Conservation (phyloP, 2,797 vertebrate species). For the Ctenopoma multispine region DNA sequence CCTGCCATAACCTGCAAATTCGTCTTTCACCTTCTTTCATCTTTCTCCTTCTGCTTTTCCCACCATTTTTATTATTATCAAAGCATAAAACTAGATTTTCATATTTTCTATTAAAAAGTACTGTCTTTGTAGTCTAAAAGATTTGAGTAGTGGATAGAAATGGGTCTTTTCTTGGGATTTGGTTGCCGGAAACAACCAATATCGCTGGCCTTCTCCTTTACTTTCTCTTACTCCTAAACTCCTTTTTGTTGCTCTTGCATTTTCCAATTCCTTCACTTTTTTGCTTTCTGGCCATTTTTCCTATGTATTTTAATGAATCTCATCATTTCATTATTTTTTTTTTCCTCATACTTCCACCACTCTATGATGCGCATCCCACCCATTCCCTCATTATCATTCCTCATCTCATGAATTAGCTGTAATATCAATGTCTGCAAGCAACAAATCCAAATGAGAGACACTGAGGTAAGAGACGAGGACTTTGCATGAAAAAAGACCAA, state of each 20-base stretch:
- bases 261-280: constrained; percentile 4
- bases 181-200: constrained; percentile 29
- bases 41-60: too few relatives aligned
- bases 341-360: constrained; percentile 1
- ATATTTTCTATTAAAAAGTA: background rate
- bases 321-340: background rate
- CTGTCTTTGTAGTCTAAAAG: background rate
- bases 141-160: background rate
- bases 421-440: constrained; percentile 42
- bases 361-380: background rate
- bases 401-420: constrained; percentile 59
- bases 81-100: background rate
- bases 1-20: background rate
- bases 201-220: constrained; percentile 17
- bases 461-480: constrained; percentile 28
- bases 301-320: background rate
- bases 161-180: constrained; percentile 31
- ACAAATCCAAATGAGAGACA: constrained; percentile 51
- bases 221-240: constrained; percentile 15
- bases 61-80: background rate
- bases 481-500: constrained; percentile 10
- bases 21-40: background rate
- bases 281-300: constrained; percentile 4
- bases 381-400: constrained; percentile 27
- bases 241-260: constrained; percentile 13